Conservation (phyloP, 2,888 invertebrate species). For the Crioceris asparagi region DNA sequence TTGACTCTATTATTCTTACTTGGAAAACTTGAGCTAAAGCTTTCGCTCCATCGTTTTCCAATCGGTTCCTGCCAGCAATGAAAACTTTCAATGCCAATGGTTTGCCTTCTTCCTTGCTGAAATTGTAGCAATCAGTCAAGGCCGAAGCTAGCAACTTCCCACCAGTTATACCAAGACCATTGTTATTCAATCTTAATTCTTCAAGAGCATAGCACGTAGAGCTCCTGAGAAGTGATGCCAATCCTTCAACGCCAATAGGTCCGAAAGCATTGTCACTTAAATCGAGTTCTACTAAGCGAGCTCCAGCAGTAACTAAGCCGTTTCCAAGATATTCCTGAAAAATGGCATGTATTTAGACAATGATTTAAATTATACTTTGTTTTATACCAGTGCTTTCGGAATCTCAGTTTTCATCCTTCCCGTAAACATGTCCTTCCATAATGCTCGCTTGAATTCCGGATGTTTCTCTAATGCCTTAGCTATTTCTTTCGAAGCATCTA, state of each 20-base stretch:
- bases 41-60: constrained; percentile 88
- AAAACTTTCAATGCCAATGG: constrained; percentile 73
- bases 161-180: constrained; percentile 86
- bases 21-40: constrained; percentile 77
- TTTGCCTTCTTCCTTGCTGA: constrained; percentile 51
- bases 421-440: constrained; percentile 97
- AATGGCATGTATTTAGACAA: background rate
- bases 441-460: constrained; percentile 67
- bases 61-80: constrained; percentile 83
- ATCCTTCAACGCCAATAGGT: constrained; percentile 83
- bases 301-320: constrained; percentile 71
- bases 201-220: constrained; percentile 74
- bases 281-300: constrained; percentile 73
- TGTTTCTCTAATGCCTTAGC: constrained; percentile 68
- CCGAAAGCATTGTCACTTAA: constrained; percentile 97
- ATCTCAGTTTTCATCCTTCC: constrained; percentile 92
- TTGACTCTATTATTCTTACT: too few species aligned
- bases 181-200: constrained; percentile 88
- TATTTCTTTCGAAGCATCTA: constrained; percentile 77
- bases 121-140: constrained; percentile 56
- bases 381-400: constrained; percentile 77
- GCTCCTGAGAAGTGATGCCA: constrained; percentile 73
- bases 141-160: constrained; percentile 73
- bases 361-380: constrained; percentile 14
- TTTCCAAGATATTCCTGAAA: constrained; percentile 57